Base-by-base conservation (phyloP, 23 tunicate genomes). In the Corella eumyota region DNA sequence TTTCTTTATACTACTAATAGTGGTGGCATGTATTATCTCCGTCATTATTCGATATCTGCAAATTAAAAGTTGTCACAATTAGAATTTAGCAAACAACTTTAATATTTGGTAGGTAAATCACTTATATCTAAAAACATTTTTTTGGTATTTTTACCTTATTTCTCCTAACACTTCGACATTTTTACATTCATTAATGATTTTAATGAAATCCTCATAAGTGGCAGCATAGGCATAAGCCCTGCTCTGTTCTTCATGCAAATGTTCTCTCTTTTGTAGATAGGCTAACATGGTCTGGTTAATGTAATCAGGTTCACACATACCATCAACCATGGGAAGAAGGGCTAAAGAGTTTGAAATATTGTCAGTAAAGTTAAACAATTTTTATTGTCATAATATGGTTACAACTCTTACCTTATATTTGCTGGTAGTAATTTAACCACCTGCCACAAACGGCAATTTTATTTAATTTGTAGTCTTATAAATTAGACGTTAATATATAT, bases 141-240 rank as follows among this genome's bases (percentile, higher is more conserved):
- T n/a, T n/a, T n/a, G n/a, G n/a, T n/a, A n/a, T n/a, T n/a, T n/a
- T n/a, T 32, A 71, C 90, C 90, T 80, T 9, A 86, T 86, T 71
- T 77, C 80, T 19, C 53, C 32, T 0, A 86, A 61, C 19, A 37
- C 80, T 3, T 40, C 32, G n/a, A 86, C 37, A 71, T 76, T 65
- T 26, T 71, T 59, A 45, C 90, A 70, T n/a, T 71, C 69, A 26
- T 69, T 86, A 36, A 86, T 86, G 3, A 86, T 66, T 72, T 71
- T 71, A 19, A 86, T 86, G 64, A 86, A 86, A 47, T 86, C 95
- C 64, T 86, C 95, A 32, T 86, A 86, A 3, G 85, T 86, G 22
- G 95, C 95, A 3, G 95, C 95, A 62, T 86, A 86, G 27, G 76
- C 73, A 61, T 86, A 86, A 27, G 95, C 72, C 20, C 82, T 75